Conservation (phyloP, 2,113 vertebrate species). For the Dipodomys ordii region DNA sequence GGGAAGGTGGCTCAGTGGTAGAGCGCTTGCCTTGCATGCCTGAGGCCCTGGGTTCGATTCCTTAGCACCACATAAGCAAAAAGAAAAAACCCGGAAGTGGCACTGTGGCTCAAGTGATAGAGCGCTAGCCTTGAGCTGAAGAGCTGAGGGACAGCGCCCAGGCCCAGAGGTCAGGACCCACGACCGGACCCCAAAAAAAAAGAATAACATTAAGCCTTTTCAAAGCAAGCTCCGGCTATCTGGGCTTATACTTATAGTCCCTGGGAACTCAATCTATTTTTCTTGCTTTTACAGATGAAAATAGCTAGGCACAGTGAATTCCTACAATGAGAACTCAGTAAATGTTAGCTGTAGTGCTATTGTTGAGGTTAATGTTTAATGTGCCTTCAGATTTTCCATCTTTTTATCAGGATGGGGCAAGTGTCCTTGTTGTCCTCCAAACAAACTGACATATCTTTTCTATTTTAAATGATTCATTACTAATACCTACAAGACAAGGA, state of each 20-base stretch:
- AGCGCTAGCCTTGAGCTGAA: no score
- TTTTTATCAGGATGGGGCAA: not conserved
- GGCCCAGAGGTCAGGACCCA: not conserved
- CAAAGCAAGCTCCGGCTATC: not conserved
- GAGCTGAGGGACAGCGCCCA: no score
- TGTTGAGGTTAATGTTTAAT: not conserved
- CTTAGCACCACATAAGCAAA: no score
- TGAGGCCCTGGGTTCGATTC: no score
- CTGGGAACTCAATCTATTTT: not conserved
- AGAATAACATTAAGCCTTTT: not conserved
- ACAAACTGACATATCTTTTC: slow-evolving; percentile 25
- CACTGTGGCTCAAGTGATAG: no score
- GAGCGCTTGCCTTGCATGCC: no score
- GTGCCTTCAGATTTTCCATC: not conserved
- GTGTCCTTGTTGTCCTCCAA: not conserved
- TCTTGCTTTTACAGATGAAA: slow-evolving; percentile 3
- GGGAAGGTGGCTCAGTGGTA: no score
- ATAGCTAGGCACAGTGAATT: not conserved
- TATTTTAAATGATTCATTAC: slow-evolving; percentile 7
- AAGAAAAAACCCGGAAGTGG: no score
- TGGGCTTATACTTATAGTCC: no score
- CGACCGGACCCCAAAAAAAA: no score
- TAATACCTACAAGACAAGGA: not conserved
- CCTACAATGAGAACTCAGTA: not conserved
- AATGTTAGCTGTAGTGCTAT: not conserved